Evolutionary conservation across 92 coral and sea anemone species (phyloP).

Genomic region (Phymanthus crucifer): DNA sequence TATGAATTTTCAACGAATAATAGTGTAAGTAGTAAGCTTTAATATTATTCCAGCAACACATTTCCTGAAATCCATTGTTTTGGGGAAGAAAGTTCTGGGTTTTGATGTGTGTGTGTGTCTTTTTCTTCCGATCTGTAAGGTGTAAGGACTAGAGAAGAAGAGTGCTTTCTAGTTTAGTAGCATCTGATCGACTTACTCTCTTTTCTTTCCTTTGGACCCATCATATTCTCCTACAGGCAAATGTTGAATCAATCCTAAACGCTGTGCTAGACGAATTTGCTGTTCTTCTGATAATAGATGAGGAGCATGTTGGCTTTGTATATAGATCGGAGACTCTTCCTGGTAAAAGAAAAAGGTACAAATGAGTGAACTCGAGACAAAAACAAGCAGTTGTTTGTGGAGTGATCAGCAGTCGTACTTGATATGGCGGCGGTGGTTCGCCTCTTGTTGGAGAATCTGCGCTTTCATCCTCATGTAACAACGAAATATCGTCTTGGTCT

Average conservation of each 20-base stretch:
- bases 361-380: constrained; percentile 15
- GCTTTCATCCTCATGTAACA: constrained; percentile 92
- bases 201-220: constrained; percentile 88
- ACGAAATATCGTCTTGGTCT: constrained; percentile 96
- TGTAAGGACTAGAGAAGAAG: neutral
- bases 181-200: constrained; percentile 78
- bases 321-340: constrained; percentile 98
- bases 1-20: neutral
- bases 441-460: constrained; percentile 87
- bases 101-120: neutral
- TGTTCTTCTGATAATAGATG: constrained; percentile 97
- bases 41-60: neutral
- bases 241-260: constrained; percentile 94
- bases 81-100: neutral
- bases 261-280: constrained; percentile 97
- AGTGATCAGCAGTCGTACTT: constrained; percentile 47
- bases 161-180: neutral
- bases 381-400: constrained; percentile 12
- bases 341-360: constrained; percentile 19
- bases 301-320: constrained; percentile 98
- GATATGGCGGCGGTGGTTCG: constrained; percentile 99
- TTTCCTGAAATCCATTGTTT: neutral
- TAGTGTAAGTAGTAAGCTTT: too few relatives aligned
- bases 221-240: constrained; percentile 96
- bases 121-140: neutral